A percentile compares a stretch with the other conserved stretches of the same genome.
phyloP scores from a whole-genome alignment of 2,797 vertebrate genomes.

The Lemur catta region DNA sequence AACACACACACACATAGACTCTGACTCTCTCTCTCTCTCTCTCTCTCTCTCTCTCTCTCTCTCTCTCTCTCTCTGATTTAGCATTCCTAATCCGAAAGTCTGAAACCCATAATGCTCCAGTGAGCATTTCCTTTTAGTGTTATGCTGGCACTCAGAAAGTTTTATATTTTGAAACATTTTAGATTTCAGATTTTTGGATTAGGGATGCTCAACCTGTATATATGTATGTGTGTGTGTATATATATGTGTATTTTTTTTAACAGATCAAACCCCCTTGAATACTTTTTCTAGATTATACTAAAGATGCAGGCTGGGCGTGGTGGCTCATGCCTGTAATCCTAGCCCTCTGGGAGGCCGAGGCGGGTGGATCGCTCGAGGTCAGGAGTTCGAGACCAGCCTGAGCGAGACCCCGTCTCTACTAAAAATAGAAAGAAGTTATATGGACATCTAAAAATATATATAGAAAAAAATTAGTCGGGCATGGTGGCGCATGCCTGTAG shows the following conservation, averaged over 20 bases:
- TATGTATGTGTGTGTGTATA: neutral
- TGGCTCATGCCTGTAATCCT: too few relatives aligned
- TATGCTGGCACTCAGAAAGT: neutral
- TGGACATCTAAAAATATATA: too few relatives aligned
- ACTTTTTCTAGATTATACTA: slow-evolving; percentile 19
- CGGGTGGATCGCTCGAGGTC: too few relatives aligned
- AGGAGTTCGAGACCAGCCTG: too few relatives aligned
- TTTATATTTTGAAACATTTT: neutral
- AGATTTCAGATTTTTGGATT: neutral
- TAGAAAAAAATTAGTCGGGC: too few relatives aligned
- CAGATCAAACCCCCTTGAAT: neutral
- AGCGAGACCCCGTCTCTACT: too few relatives aligned
- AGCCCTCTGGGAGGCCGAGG: too few relatives aligned
- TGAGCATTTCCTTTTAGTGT: neutral
- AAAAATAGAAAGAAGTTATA: too few relatives aligned
- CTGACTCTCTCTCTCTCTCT: too few relatives aligned
- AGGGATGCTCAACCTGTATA: neutral
- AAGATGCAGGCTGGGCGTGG: neutral
- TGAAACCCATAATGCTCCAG: neutral
- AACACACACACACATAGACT: neutral
- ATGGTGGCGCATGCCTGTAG: too few relatives aligned
- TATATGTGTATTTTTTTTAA: neutral
- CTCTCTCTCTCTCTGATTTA: neutral
- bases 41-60: too few relatives aligned
- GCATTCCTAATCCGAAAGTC: neutral